Percentiles rank a stretch among this genome's conserved stretches.
Conservation (phyloP, 2,113 vertebrate species). For the Heterotilapia buettikoferi region DNA sequence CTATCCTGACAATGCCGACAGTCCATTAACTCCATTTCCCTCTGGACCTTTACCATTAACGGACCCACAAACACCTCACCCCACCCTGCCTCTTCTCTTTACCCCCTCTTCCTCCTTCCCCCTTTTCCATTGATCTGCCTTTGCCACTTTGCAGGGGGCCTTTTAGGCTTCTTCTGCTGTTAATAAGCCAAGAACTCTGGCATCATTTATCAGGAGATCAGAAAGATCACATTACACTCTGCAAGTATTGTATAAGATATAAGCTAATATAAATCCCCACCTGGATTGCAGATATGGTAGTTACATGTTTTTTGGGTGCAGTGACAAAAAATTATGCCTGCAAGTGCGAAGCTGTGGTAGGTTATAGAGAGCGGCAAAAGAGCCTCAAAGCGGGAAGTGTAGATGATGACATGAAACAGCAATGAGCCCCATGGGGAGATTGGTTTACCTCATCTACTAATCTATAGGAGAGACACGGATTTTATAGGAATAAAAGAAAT, state of each 20-base stretch:
- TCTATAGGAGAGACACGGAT: background rate
- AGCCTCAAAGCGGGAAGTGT: background rate
- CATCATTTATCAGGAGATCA: background rate
- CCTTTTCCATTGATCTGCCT: conserved; percentile 3
- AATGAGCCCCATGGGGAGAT: background rate
- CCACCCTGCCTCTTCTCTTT: background rate
- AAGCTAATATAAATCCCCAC: background rate
- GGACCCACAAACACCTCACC: background rate
- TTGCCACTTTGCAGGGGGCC: background rate
- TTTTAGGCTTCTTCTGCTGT: background rate
- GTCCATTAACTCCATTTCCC: conserved; percentile 33
- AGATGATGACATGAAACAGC: conserved; percentile 3
- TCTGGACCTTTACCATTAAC: conserved; percentile 21
- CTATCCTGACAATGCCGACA: conserved; percentile 17
- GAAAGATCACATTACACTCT: conserved; percentile 1
- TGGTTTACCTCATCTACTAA: background rate
- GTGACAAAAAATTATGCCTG: background rate
- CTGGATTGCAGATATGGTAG: background rate
- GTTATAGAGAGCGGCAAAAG: background rate
- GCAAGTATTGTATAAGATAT: background rate
- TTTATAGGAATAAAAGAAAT: background rate
- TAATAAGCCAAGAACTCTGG: background rate
- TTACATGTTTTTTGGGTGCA: background rate
- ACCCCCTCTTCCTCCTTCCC: background rate
- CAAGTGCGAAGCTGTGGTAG: background rate